Evolutionary conservation across 2,888 invertebrate species (phyloP).

Genomic region (Archips xylosteana): DNA sequence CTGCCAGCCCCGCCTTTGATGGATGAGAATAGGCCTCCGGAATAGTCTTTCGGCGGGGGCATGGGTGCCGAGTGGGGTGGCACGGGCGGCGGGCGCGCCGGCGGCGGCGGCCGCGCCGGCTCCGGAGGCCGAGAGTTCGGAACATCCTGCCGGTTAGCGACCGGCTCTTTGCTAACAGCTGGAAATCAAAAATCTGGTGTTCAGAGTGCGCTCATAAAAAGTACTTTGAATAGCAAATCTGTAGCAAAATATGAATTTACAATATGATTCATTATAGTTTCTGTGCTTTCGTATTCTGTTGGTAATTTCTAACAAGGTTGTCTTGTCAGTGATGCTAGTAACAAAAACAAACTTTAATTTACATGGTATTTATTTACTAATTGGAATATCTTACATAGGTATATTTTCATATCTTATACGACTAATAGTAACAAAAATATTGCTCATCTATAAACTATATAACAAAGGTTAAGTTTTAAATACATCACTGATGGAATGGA

Average conservation of each 20-base stretch:
- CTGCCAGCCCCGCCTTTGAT: slow-evolving; percentile 97
- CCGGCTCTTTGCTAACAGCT: slow-evolving; percentile 69
- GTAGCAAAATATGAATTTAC: slow-evolving; percentile 52
- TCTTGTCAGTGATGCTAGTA: slow-evolving; percentile 1
- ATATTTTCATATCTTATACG: slow-evolving; percentile 57
- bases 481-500: slow-evolving; percentile 40
- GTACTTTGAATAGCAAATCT: slow-evolving; percentile 54
- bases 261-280: slow-evolving; percentile 43
- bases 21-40: slow-evolving; percentile 91
- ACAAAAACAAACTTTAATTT: slow-evolving; percentile 63
- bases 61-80: slow-evolving; percentile 56
- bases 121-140: slow-evolving; percentile 69
- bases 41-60: slow-evolving; percentile 56
- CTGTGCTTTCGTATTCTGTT: slow-evolving; percentile 9
- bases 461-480: slow-evolving; percentile 49
- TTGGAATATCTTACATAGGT: slow-evolving; percentile 74
- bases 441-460: slow-evolving; percentile 70
- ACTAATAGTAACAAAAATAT: slow-evolving; percentile 82
- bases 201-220: slow-evolving; percentile 28
- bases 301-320: slow-evolving; percentile 5
- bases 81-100: slow-evolving; percentile 63
- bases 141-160: slow-evolving; percentile 62
- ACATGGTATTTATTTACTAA: slow-evolving; percentile 76
- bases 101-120: slow-evolving; percentile 68
- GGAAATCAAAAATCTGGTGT: slow-evolving; percentile 46